Evolutionary conservation across 2,113 vertebrate species (phyloP), one percentile per base, ranked within the genome.

Genomic region (Setophaga petechia): DNA sequence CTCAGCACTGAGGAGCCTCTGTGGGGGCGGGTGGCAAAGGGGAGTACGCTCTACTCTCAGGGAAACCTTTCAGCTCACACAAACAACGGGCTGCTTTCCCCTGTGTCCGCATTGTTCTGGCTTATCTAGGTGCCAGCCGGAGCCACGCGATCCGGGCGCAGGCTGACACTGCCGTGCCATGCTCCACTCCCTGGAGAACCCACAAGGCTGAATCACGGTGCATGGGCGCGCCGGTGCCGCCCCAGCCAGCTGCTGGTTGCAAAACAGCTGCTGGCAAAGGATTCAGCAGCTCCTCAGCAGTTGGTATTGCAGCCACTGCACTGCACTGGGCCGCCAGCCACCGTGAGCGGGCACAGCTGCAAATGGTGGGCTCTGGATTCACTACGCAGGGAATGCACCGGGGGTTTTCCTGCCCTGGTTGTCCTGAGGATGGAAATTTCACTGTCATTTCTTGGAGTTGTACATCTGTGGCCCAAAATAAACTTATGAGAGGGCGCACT

Each of bases 281-380:
- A 20, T 41, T 28, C 0, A 0, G 54, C 54, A 85, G 58, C 71
- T 91, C 47, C 47, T 19, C 11, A 2, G 37, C 35, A 5, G 25
- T 0, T 3, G 47, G 47, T 10, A 33, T 0, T 1, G 5, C 0
- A 0, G 19, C 9, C 20, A 12, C 31, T 1, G 7, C 31, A 4
- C 39, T 0, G 3, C 2, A 1, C 43, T 15, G 7, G 37, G 41
- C 33, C 35, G 12, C 39, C 0, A 5, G 25, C n/a, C 43, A 25
- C 21, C 1, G 0, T 2, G 1, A 2, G 44, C 4, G 0, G 54
- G 33, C 12, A 12, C 5, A 1, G 4, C 19, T 5, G 2, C 33
- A 9, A 7, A 1, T 0, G 0, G 23, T 2, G 30, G 23, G 20
- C 28, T 81, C 39, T 0, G 0, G 69, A 21, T 25, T 51, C 5